These are phyloP conservation scores for Isoperla grammatica DNA, from an alignment of 2,888 invertebrate species.

Conservation along the genomic window DNA sequence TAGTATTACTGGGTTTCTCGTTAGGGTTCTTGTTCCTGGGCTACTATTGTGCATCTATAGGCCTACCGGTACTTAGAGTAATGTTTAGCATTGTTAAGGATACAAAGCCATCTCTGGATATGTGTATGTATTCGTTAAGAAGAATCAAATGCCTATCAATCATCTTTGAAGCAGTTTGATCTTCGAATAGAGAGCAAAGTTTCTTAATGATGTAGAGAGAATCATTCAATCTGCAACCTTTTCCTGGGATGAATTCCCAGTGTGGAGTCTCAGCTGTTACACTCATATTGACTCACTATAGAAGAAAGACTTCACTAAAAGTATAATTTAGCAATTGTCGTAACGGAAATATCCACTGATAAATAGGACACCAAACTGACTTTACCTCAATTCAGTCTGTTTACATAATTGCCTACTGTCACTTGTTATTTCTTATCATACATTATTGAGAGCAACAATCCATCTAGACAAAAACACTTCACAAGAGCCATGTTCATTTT, in stretches of 20 bases:
- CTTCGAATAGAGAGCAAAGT: neutral
- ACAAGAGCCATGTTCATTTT: no score
- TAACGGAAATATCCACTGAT: no score
- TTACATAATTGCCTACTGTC: neutral
- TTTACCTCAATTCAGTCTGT: neutral
- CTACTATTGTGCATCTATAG: neutral
- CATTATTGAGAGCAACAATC: neutral
- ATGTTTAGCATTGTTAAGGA: slow-evolving; percentile 2
- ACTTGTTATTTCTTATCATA: neutral
- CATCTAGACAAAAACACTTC: neutral
- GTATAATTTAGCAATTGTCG: neutral
- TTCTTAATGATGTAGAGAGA: neutral
- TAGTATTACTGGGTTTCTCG: no score
- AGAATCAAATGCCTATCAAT: neutral
- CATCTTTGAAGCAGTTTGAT: slow-evolving; percentile 1
- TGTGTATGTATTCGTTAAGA: neutral
- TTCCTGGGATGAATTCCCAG: neutral
- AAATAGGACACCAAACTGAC: neutral
- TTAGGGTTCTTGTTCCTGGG: no score
- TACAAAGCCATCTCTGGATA: slow-evolving; percentile 9
- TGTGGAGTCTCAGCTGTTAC: neutral
- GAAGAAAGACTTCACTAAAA: neutral
- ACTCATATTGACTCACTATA: neutral
- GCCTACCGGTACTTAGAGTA: neutral
- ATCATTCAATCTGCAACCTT: neutral